Conservation (phyloP, 2,888 invertebrate genomes). For the Schizaphis graminum region DNA sequence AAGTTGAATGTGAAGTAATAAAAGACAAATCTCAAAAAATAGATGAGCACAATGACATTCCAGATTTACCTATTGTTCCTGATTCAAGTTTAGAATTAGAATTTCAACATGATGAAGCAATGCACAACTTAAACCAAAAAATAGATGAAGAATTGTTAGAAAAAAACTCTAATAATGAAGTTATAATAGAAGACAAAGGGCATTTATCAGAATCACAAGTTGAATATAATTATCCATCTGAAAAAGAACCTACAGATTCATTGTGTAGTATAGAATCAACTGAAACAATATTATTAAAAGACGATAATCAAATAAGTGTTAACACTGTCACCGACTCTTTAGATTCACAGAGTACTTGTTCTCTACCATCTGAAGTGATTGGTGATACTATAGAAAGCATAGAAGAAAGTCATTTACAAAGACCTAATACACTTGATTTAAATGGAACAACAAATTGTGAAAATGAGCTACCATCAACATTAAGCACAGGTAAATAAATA, state of each 20-base stretch:
- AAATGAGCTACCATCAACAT: slow-evolving; percentile 64
- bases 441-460: slow-evolving; percentile 59
- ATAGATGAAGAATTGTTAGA: not conserved
- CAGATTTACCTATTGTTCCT: slow-evolving; percentile 56
- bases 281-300: slow-evolving; percentile 64
- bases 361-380: slow-evolving; percentile 58
- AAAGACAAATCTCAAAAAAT: slow-evolving; percentile 39
- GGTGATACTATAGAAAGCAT: slow-evolving; percentile 29
- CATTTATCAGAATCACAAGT: slow-evolving; percentile 17
- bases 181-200: slow-evolving; percentile 4
- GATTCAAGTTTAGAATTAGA: slow-evolving; percentile 42
- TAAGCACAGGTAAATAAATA: slow-evolving; percentile 63
- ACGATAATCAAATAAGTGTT: slow-evolving; percentile 57
- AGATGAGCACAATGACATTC: slow-evolving; percentile 41
- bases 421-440: slow-evolving; percentile 66
- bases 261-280: slow-evolving; percentile 59
- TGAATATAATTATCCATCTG: not conserved
- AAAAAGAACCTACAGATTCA: slow-evolving; percentile 58
- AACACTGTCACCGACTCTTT: slow-evolving; percentile 54
- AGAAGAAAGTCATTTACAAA: slow-evolving; percentile 48
- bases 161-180: slow-evolving; percentile 6
- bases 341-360: slow-evolving; percentile 65
- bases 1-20: slow-evolving; percentile 30
- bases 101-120: slow-evolving; percentile 18
- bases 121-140: not conserved